Conservation (phyloP, 2,888 invertebrate species). For the Zhengitettix transpicula region DNA sequence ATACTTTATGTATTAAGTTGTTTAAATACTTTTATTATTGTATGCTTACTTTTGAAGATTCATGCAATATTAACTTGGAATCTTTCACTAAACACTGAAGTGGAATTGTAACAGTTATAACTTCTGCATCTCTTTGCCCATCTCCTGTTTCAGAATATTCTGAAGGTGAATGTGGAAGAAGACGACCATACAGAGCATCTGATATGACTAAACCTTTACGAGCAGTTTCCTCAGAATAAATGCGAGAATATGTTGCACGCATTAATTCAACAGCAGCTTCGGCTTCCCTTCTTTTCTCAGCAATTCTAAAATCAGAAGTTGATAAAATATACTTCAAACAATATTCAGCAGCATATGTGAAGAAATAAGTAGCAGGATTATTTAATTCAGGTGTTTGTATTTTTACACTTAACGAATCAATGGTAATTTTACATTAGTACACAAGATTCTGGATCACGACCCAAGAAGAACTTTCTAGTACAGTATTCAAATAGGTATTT, state of each 20-base stretch:
- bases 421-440: too few species aligned
- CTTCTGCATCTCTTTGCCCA: slow-evolving; percentile 16
- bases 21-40: too few species aligned
- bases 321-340: background rate
- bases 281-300: slow-evolving; percentile 70
- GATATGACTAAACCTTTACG: slow-evolving; percentile 73
- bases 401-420: too few species aligned
- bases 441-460: too few species aligned
- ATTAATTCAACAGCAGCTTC: slow-evolving; percentile 75
- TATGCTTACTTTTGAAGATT: slow-evolving; percentile 58
- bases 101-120: slow-evolving; percentile 86
- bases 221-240: slow-evolving; percentile 60
- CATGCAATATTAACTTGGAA: slow-evolving; percentile 70
- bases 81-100: slow-evolving; percentile 86
- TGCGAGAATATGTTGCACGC: slow-evolving; percentile 76
- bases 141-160: slow-evolving; percentile 15
- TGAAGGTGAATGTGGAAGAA: slow-evolving; percentile 25
- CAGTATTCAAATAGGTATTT: too few species aligned
- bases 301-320: slow-evolving; percentile 32
- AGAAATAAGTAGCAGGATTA: background rate
- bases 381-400: background rate
- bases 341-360: background rate
- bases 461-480: too few species aligned
- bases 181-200: slow-evolving; percentile 65
- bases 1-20: too few species aligned